Evolutionary conservation across 2,113 vertebrate species (phyloP), one percentile per base, ranked within the genome.

Genomic region (Bettongia penicillata): DNA sequence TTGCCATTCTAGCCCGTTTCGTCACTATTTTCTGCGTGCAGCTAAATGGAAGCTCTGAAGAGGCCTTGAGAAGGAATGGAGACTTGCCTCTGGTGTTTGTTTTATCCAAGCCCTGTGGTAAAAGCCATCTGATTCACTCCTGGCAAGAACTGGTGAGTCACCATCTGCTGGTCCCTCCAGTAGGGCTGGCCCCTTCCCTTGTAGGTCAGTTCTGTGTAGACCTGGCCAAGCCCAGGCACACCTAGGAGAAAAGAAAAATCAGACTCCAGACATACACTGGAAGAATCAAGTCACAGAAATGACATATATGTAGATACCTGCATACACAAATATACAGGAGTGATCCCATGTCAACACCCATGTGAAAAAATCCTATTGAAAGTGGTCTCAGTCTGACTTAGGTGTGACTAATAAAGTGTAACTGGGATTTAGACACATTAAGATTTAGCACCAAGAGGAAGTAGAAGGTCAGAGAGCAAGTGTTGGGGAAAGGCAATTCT

Each of bases 71-170:
- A 89, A 43, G 91, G 48, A 8, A 10, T n/a, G 10, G 14, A 16
- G 61, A 97, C 98, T 98, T 95, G 98, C 99, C 98, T 99, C 98
- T 53, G 99, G 89, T 97, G 98, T 98, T 50, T 99, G 96, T 96
- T 98, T 98, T 51, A 99, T 96, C 61, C 98, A 99, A 37, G 98
- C 99, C 50, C 0, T 53, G 96, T 99, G 99, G 97, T 99, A 99
- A 96, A 99, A 98, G 7, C 99, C 99, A 93, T 99, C 99, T 28
- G 49, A 61, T 89, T 99, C 98, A 94, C 97, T 98, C 98, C 99
- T 99, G 50, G 99, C 99, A 97, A 99, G 97, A 53, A 99, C 99
- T 91, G 98, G 96, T 47, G 98, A 93, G 0, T 98, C 98, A 89
- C 96, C 93, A 50, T 77, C 57, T 50, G 77, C 28, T 0, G 51